Percentiles rank a stretch among this genome's conserved stretches.
Conservation (phyloP, 2,797 vertebrate genomes). For the Phaenicophaeus curvirostris region DNA sequence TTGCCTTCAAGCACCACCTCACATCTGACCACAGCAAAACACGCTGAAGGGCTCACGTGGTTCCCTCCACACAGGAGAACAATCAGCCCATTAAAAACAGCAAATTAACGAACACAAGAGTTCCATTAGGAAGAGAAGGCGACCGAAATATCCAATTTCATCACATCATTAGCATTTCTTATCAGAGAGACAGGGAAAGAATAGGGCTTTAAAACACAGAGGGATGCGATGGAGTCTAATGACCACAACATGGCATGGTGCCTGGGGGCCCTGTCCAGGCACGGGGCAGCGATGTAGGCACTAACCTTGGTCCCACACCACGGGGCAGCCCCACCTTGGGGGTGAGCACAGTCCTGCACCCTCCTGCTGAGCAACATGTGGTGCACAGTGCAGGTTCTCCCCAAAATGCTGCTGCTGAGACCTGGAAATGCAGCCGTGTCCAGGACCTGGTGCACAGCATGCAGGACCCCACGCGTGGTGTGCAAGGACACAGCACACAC, state of each 20-base stretch:
- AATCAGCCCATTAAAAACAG: slow-evolving; percentile 58
- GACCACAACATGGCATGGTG: background rate
- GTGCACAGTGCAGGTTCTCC: background rate
- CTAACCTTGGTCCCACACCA: fast-evolving
- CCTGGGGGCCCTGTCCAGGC: background rate
- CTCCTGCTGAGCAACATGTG: no score
- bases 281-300: background rate
- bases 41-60: slow-evolving; percentile 1
- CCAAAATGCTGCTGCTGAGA: background rate
- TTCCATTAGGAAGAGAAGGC: background rate
- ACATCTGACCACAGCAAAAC: background rate
- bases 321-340: no score
- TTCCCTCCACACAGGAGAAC: slow-evolving; percentile 26
- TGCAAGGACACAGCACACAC: no score
- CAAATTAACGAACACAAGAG: slow-evolving; percentile 5
- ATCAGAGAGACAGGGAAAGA: background rate
- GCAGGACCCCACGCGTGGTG: no score
- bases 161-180: slow-evolving; percentile 51
- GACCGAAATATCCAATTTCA: slow-evolving; percentile 30
- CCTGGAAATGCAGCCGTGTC: fast-evolving
- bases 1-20: slow-evolving; percentile 26
- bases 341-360: background rate
- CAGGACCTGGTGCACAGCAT: fast-evolving
- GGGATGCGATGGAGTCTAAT: background rate
- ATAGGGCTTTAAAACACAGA: background rate